Evolutionary conservation across 53 echinoderm and acorn worm genomes (phyloP), one percentile per base, ranked within the genome.

Genomic region (Apostichopus leukothele): DNA sequence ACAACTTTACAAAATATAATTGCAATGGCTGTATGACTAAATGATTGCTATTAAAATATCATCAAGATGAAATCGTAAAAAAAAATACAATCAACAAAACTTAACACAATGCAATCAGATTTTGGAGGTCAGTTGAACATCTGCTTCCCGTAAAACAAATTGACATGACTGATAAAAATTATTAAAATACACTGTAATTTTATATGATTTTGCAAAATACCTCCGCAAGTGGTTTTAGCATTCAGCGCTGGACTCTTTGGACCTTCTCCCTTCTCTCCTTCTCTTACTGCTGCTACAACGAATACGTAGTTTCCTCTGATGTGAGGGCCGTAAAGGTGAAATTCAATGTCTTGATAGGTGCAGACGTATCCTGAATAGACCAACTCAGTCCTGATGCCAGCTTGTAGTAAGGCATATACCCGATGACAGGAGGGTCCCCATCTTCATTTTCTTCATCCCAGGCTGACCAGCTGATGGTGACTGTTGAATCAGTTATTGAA

Each of bases 281-380:
- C 77, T 51, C 77, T 77, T 1, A 77, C 77, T 50, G 77, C 77
- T 77, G 77, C 39, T 6, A 77, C 77, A 77, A 26, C 11, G 51
- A 77, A 77, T 27, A 26, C 23, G 27, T 77, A 77, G 0, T 1
- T 13, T 6, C 14, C 1, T 27, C 77, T 77, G 77, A 26, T 8
- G 9, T 1, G 5, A 77, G 51, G 0, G 12, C 51, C 9, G 10
- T 77, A 27, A 77, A 77, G 39, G 77, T 50, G 11, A 50, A 77
- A 16, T 7, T 77, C 1, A 77, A 39, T 6, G 22, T 77, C 16
- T 77, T 16, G 4, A 4, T 16, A 50, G 39, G 1, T 23, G 16
- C 50, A 14, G 51, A 16, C 5, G 6, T 16, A 26, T 39, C 18
- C 6, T 23, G 7, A 1, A 77, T 27, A 23, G 25, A 77, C 4